A percentile compares a stretch with the other conserved stretches of the same genome.
Evolutionary conservation across 2,113 vertebrate genomes (phyloP).

Genomic region (Salvator merianae): DNA sequence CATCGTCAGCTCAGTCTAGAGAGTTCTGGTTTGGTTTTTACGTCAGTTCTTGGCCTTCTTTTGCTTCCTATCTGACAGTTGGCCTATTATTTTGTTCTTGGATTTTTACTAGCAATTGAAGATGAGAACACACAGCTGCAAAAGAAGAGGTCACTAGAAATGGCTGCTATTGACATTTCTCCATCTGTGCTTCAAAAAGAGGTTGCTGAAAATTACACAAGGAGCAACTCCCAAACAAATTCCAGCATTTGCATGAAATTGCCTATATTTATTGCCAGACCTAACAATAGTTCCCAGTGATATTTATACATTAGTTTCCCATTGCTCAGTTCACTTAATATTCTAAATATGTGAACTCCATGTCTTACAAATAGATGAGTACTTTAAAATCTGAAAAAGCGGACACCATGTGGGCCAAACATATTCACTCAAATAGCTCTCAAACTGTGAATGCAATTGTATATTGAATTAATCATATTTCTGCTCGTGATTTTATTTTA

Average conservation of each 20-base stretch:
- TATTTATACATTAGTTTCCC: neutral
- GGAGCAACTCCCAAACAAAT: constrained; percentile 19
- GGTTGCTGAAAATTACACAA: constrained; percentile 18
- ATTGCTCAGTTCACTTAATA: neutral
- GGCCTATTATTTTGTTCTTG: constrained; percentile 7
- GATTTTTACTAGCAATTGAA: constrained; percentile 5
- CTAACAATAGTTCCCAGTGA: constrained; percentile 6
- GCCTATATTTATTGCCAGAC: constrained; percentile 20
- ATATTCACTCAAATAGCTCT: neutral
- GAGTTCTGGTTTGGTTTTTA: neutral
- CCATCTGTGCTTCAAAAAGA: constrained; percentile 28
- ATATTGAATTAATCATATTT: neutral
- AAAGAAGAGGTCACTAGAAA: constrained; percentile 24
- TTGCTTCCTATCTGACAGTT: neutral
- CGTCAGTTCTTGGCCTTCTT: neutral
- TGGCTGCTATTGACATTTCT: constrained; percentile 10
- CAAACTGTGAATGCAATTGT: neutral
- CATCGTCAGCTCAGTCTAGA: no score
- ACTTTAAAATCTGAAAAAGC: neutral
- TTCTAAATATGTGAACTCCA: constrained; percentile 11
- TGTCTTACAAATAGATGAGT: neutral
- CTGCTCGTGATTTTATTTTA: neutral
- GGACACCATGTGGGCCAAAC: neutral
- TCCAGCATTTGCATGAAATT: constrained; percentile 25
- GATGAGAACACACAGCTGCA: constrained; percentile 12